Evolutionary conservation across 1,140 invertebrate species (phyloP), one percentile per base, ranked within the genome.

Genomic region (Scaptodrosophila lebanonensis): DNA sequence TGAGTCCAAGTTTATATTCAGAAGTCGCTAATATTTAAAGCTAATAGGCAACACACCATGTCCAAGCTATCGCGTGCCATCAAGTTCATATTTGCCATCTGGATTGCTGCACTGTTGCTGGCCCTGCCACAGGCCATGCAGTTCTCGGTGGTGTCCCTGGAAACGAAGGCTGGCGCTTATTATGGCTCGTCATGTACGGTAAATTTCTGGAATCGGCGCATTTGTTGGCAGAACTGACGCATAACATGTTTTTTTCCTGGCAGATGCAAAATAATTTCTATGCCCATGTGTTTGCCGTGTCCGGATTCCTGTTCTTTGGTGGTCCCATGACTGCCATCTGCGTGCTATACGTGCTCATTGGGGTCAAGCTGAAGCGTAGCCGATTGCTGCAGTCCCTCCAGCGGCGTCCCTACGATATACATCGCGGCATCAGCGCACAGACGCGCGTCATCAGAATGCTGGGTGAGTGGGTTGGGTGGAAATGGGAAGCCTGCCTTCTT

Each of bases 301-400:
- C 94, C 1, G 94, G 94, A 0, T 90, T 95, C 60, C 82, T 96
- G 13, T 95, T 97, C 86, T 97, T 97, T 84, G 90, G 95, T 3
- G 88, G 92, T 1, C 95, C 95, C 0, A 95, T 97, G 94, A 91
- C 93, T 9, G 87, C 96, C 22, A 96, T 97, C 67, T 94, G 92
- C 3, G 92, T 93, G 2, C 89, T 96, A 1, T 97, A 97, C 84
- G 89, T 93, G n/a, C 87, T 95, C 44, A 96, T 97, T 70, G 95
- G 93, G 4, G 76, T 95, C 9, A 91, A 92, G 66, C 87, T 96
- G 25, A 91, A 91, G 59, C 88, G 90, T 1, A 87, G 85, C 18
- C 62, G 84, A 3, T 39, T 85, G 16, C 63, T 87, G 33, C 85
- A 87, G 61, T 77, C 82, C 1, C 35, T 85, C 13, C 84, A 83